Percentiles rank a stretch among this genome's conserved stretches.
Conservation (phyloP, 2,888 invertebrate species). For the Oxystoma pomonae region DNA sequence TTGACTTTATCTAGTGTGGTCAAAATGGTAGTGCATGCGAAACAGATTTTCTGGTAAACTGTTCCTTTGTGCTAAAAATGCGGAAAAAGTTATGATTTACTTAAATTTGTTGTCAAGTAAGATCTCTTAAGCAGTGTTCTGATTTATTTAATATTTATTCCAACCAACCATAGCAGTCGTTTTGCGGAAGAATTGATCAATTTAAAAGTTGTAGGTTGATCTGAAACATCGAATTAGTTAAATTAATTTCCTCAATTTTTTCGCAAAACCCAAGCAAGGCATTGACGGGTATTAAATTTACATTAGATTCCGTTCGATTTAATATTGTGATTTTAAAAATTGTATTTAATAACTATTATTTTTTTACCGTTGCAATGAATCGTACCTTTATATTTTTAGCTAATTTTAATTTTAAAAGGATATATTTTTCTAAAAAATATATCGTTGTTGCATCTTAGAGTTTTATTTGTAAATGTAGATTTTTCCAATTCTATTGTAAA, state of each 20-base stretch:
- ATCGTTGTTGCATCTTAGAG: slow-evolving; percentile 45
- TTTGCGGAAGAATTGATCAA: slow-evolving; percentile 18
- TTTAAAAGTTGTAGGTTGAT: slow-evolving; percentile 18
- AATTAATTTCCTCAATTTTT: slow-evolving; percentile 11
- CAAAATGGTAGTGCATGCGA: too few species aligned
- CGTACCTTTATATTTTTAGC: slow-evolving; percentile 42
- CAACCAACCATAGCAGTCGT: slow-evolving; percentile 10
- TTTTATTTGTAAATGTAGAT: slow-evolving; percentile 43
- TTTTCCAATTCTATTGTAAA: slow-evolving; percentile 42
- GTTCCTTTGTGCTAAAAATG: not conserved
- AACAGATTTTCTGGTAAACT: not conserved
- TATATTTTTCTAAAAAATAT: slow-evolving; percentile 45
- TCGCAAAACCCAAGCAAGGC: slow-evolving; percentile 26
- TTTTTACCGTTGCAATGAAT: slow-evolving; percentile 39
- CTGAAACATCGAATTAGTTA: slow-evolving; percentile 27
- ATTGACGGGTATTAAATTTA: slow-evolving; percentile 48
- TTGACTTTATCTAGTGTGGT: too few species aligned
- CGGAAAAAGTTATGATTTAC: not conserved
- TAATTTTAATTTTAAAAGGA: slow-evolving; percentile 37
- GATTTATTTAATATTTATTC: not conserved
- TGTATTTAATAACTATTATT: slow-evolving; percentile 40
- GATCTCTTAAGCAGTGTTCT: not conserved
- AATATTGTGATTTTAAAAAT: slow-evolving; percentile 44
- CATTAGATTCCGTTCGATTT: slow-evolving; percentile 46
- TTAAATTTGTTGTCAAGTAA: not conserved